Base-by-base conservation (phyloP, 1,140 invertebrate species). In the Drosophila ogumai region DNA sequence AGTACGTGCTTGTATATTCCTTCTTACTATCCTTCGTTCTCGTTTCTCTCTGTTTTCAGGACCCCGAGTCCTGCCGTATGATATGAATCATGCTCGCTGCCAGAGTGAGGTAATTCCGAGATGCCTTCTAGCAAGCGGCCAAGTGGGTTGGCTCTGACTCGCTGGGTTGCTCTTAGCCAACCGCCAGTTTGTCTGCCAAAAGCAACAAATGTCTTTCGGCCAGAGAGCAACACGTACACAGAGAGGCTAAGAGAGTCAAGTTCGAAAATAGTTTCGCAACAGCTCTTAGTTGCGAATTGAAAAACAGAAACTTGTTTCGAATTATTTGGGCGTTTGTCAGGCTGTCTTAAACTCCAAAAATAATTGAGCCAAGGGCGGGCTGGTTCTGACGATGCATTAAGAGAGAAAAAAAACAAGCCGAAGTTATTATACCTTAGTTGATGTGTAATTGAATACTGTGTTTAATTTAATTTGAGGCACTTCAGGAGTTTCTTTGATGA, bases 361-460 rank as follows among this genome's bases (percentile, higher is more conserved):
- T 74, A 90, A 90, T 88, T 75, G 75, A 90, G 78, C 86, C 85
- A 88, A 88, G 85, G 85, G 85, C 85, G 85, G 85, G 81, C 85
- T 72, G 61, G 85, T 90, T 88, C 67, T 71, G 52, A 59, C 69
- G 79, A 86, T 87, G 67, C 56, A 61, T 59, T 40, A 66, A 65
- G 46, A 58, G 46, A 58, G 34, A 25, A 75, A 47, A 75, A 34
- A 58, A 31, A 8, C 6, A 65, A 50, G 47, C 1, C n/a, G 49
- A 50, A 50, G n/a, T 32, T 32, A 6, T 13, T 50, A 19, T 50
- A 50, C 6, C n/a, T 32, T 17, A 17, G n/a, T 17, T 12, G 5
- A 17, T 32, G 10, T 7, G 0, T 12, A 17, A 32, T 50, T n/a
- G 2, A 7, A 40, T 13, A 22, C 0, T 44, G 10, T 3, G 5